Conservation (phyloP, 2,797 vertebrate species). For the Hyperoplus immaculatus region DNA sequence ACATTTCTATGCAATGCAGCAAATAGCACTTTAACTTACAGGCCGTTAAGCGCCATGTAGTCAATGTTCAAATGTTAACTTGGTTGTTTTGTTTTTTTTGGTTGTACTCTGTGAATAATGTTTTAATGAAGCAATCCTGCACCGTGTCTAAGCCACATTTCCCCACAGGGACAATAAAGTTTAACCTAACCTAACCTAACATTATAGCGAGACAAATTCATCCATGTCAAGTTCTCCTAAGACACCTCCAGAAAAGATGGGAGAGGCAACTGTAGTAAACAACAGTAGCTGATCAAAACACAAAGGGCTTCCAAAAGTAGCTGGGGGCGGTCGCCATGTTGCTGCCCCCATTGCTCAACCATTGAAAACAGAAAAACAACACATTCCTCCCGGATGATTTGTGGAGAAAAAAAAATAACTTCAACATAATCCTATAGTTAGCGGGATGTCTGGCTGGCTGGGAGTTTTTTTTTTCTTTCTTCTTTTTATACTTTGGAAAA, state of each 20-base stretch:
- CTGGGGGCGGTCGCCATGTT: slow-evolving; percentile 28
- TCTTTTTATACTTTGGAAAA: slow-evolving; percentile 34
- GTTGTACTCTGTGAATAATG: too few species aligned
- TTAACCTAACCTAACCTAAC: neutral
- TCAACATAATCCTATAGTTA: slow-evolving; percentile 64
- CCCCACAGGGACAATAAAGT: too few species aligned
- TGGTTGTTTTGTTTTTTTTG: too few species aligned
- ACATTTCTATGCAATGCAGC: too few species aligned
- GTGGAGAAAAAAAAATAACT: slow-evolving; percentile 36
- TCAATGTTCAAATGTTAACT: too few species aligned
- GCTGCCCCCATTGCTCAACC: slow-evolving; percentile 32
- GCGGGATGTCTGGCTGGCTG: slow-evolving; percentile 56
- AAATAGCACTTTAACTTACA: too few species aligned
- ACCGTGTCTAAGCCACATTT: too few species aligned
- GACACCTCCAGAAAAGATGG: slow-evolving; percentile 26
- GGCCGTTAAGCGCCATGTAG: too few species aligned
- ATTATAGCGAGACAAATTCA: slow-evolving; percentile 14
- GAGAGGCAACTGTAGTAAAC: slow-evolving; percentile 45
- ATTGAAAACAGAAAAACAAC: slow-evolving; percentile 62
- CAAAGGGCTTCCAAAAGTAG: slow-evolving; percentile 50
- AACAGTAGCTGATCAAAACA: slow-evolving; percentile 66
- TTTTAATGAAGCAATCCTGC: too few species aligned
- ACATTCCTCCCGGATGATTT: slow-evolving; percentile 67
- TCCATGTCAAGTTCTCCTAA: slow-evolving; percentile 3
- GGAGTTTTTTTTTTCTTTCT: slow-evolving; percentile 16